These are phyloP conservation scores for Drosophila carrolli DNA, from an alignment of 1,140 invertebrate genomes.

Conservation along the genomic window DNA sequence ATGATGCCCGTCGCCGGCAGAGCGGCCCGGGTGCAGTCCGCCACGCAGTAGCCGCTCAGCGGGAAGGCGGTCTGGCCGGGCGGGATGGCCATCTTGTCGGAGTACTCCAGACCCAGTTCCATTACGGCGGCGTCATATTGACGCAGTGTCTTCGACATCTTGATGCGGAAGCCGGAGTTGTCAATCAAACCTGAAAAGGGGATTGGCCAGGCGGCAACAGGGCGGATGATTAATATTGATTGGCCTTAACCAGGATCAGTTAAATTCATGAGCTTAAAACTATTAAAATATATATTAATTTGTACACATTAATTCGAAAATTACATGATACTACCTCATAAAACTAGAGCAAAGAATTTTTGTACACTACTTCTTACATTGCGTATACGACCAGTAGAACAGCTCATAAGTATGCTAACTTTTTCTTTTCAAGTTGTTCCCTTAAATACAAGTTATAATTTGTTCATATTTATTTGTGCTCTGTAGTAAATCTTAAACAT, in stretches of 20 bases:
- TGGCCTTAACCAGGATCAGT: not conserved
- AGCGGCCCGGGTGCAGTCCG: conserved; percentile 95
- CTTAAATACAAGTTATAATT: too few relatives aligned
- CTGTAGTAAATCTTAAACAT: too few relatives aligned
- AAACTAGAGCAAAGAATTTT: too few relatives aligned
- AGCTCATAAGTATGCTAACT: not conserved
- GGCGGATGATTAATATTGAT: conserved; percentile 40
- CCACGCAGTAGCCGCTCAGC: conserved; percentile 95
- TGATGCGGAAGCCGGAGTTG: conserved; percentile 94
- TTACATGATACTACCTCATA: not conserved
- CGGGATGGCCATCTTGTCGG: conserved; percentile 99
- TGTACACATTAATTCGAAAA: not conserved
- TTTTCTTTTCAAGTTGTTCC: too few relatives aligned
- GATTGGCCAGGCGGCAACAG: not conserved
- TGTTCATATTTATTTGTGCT: too few relatives aligned
- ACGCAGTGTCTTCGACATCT: conserved; percentile 89
- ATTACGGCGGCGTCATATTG: conserved; percentile 97
- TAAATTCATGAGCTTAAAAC: not conserved
- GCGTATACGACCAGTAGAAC: not conserved
- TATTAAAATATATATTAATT: not conserved
- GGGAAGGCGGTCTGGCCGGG: conserved; percentile 91
- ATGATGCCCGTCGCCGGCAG: conserved; percentile 93
- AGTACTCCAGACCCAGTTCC: conserved; percentile 98
- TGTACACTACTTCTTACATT: not conserved
- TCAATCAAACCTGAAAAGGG: conserved; percentile 90